phyloP scores from a whole-genome alignment of 92 coral and sea anemone genomes.

The Epizoanthus stellaris region DNA sequence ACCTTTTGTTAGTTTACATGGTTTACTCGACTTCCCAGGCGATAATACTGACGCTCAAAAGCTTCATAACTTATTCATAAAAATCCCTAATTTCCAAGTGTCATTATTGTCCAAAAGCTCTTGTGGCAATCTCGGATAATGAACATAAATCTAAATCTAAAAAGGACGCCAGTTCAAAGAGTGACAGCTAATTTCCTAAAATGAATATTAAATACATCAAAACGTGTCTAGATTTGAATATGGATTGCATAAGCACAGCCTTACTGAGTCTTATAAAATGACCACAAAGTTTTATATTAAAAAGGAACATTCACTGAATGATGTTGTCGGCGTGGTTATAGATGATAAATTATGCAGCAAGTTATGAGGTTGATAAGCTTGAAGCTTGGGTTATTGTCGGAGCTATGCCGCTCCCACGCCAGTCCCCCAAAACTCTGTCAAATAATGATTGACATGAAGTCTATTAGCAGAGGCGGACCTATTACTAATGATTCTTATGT shows the following conservation, averaged over 20 bases:
- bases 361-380: too few species aligned
- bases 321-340: not conserved
- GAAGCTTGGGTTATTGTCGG: too few species aligned
- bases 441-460: too few species aligned
- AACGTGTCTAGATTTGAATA: not conserved
- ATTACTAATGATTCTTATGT: too few species aligned
- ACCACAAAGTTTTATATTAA: not conserved
- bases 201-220: not conserved
- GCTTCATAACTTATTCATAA: conserved; percentile 27
- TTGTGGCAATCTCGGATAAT: conserved; percentile 1
- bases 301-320: not conserved
- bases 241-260: not conserved
- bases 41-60: conserved; percentile 33
- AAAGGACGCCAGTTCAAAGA: not conserved
- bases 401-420: too few species aligned
- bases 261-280: not conserved
- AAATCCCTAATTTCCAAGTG: not conserved
- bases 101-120: not conserved
- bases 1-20: conserved; percentile 16
- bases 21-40: conserved; percentile 5
- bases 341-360: conserved; percentile 17
- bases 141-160: not conserved
- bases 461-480: too few species aligned
- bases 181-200: not conserved
- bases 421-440: too few species aligned